phyloP scores from a whole-genome alignment of 2,888 invertebrate species.

The Eulithis testata region DNA sequence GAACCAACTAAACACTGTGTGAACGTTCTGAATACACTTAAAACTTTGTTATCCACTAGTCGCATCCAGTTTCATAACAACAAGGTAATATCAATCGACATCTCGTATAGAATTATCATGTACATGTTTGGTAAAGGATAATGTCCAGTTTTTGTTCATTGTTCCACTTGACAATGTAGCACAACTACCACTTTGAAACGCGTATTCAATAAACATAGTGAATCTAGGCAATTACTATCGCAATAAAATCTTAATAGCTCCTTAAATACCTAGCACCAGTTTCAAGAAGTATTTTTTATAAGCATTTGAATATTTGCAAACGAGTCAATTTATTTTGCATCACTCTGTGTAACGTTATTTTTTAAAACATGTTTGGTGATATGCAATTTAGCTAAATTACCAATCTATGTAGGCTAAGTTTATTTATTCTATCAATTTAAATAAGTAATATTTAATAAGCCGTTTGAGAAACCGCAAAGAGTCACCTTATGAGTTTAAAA shows the following conservation, averaged over 20 bases:
- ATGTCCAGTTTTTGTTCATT: conserved; percentile 33
- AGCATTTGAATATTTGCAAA: conserved; percentile 38
- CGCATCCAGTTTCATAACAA: conserved; percentile 52
- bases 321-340: conserved; percentile 48
- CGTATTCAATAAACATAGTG: conserved; percentile 7
- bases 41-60: conserved; percentile 56
- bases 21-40: too few species aligned
- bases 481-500: too few species aligned
- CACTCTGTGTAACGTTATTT: conserved; percentile 22
- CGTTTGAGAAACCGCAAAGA: too few species aligned
- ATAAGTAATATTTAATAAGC: too few species aligned
- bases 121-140: conserved; percentile 40
- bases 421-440: too few species aligned
- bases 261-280: conserved; percentile 37
- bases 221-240: conserved; percentile 43
- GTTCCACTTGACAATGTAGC: conserved; percentile 30
- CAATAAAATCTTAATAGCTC: conserved; percentile 48
- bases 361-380: conserved; percentile 37
- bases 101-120: conserved; percentile 34
- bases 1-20: too few species aligned
- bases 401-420: background rate
- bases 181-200: conserved; percentile 17
- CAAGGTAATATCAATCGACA: conserved; percentile 43
- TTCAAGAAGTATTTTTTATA: conserved; percentile 39
- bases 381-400: conserved; percentile 27